A percentile compares a stretch with the other conserved stretches of the same genome.
Conservation (phyloP, 2,797 vertebrate genomes). For the Syngnathus rostellatus region DNA sequence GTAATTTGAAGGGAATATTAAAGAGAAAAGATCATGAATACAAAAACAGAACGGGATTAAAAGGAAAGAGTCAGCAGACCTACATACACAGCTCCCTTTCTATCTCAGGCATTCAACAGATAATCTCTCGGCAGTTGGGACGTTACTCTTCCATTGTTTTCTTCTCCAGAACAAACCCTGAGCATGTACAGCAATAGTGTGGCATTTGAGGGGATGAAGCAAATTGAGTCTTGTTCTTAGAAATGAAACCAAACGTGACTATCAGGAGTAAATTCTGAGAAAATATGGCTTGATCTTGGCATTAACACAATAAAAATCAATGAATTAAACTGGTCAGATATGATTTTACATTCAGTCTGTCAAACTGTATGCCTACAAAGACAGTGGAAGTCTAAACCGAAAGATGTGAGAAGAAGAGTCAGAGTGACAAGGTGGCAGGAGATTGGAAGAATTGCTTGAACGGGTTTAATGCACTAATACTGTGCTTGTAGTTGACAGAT, state of each 20-base stretch:
- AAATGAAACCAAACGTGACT: not conserved
- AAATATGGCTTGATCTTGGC: not conserved
- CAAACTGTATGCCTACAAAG: not conserved
- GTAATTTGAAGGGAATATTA: conserved; percentile 55
- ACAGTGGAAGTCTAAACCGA: not conserved
- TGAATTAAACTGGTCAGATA: not conserved
- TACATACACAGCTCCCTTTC: conserved; percentile 31
- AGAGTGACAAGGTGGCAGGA: conserved; percentile 6
- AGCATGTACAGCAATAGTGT: not conserved
- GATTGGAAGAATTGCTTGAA: conserved; percentile 24
- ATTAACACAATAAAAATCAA: not conserved
- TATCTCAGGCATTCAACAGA: conserved; percentile 27
- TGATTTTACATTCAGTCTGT: not conserved
- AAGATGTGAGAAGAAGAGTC: not conserved
- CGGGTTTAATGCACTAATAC: conserved; percentile 28
- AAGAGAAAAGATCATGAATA: conserved; percentile 39
- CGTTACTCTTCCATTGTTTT: not conserved
- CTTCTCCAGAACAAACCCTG: not conserved
- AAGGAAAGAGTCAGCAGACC: conserved; percentile 28
- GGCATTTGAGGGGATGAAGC: not conserved
- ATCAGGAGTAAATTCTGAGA: not conserved
- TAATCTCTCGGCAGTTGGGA: conserved; percentile 11
- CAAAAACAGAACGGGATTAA: conserved; percentile 50
- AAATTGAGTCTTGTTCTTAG: not conserved
- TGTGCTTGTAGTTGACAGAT: conserved; percentile 43